A percentile compares a stretch with the other conserved stretches of the same genome.
Conservation (phyloP, 2,888 invertebrate species). For the Eristalis intricaria region DNA sequence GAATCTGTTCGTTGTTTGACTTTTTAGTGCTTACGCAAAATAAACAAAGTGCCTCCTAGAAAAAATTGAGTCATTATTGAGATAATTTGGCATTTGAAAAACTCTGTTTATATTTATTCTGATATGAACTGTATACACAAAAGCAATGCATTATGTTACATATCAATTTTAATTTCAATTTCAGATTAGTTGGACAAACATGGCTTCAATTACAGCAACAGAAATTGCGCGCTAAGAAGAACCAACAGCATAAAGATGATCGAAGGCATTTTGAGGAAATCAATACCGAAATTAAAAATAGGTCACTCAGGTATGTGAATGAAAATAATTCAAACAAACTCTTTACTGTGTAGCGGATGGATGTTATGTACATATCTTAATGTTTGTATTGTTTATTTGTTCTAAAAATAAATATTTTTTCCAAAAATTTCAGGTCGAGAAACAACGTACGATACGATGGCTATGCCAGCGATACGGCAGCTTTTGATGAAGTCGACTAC, state of each 20-base stretch:
- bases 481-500: constrained; percentile 75
- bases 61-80: neutral
- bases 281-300: constrained; percentile 80
- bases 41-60: neutral
- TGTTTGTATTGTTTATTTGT: constrained; percentile 73
- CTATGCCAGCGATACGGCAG: constrained; percentile 75
- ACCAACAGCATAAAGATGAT: constrained; percentile 88
- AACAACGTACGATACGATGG: constrained; percentile 74
- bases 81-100: neutral
- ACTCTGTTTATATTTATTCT: neutral
- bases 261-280: constrained; percentile 86
- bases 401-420: constrained; percentile 27
- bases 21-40: neutral
- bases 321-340: neutral
- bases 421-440: constrained; percentile 57
- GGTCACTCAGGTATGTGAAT: constrained; percentile 82
- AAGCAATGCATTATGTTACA: neutral
- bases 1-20: too few species aligned
- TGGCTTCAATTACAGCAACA: constrained; percentile 93
- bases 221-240: constrained; percentile 89
- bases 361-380: neutral
- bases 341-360: neutral
- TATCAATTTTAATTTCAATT: constrained; percentile 37
- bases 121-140: neutral
- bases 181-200: constrained; percentile 84